Evolutionary conservation across 2,797 vertebrate genomes (phyloP).

Genomic region (Thunnus albacares): DNA sequence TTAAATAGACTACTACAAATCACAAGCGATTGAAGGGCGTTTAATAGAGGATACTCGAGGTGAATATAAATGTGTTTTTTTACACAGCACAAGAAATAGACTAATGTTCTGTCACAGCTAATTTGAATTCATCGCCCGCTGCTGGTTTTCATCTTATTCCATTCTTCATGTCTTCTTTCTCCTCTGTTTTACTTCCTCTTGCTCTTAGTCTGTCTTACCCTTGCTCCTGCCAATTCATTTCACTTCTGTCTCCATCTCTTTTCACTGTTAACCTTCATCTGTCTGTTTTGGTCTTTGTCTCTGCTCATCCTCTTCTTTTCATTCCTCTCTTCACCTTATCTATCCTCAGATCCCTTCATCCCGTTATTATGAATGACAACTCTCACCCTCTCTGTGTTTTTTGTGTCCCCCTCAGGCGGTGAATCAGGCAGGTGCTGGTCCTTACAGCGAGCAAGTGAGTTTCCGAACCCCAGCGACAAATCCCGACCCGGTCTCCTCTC

Average conservation of each 20-base stretch:
- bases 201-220: neutral
- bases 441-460: slow-evolving; percentile 91
- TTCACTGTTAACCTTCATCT: neutral
- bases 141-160: slow-evolving; percentile 13
- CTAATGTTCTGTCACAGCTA: slow-evolving; percentile 12
- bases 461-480: slow-evolving; percentile 91
- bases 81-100: slow-evolving; percentile 4
- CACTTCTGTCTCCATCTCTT: neutral
- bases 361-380: neutral
- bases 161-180: neutral
- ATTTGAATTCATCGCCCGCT: slow-evolving; percentile 37
- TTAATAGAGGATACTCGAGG: slow-evolving; percentile 25
- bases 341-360: neutral
- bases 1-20: slow-evolving; percentile 2
- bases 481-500: slow-evolving; percentile 88
- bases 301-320: neutral
- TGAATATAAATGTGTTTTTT: slow-evolving; percentile 45
- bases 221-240: neutral
- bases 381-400: slow-evolving; percentile 19
- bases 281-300: neutral
- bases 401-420: slow-evolving; percentile 85
- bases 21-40: slow-evolving; percentile 4
- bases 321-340: neutral
- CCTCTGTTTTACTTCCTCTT: slow-evolving; percentile 1
- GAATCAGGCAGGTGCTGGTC: slow-evolving; percentile 94